Evolutionary conservation across 2,113 vertebrate genomes (phyloP).

Genomic region (Sterrhoptilus dennistouni): DNA sequence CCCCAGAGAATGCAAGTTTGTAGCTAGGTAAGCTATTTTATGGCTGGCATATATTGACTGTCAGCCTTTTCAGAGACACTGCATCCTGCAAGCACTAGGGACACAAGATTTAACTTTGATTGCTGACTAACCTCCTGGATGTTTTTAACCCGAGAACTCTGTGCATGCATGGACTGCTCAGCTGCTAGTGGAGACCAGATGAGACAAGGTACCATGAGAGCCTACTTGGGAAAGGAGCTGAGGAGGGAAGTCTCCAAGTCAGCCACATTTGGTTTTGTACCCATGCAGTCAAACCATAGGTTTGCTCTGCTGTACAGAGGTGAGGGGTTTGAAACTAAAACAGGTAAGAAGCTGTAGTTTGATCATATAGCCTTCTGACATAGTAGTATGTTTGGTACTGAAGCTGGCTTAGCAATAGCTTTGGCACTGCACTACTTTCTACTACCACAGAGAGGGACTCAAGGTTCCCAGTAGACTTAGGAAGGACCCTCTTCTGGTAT

Average conservation of each 20-base stretch:
- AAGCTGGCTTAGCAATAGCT: background rate
- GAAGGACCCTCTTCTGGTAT: background rate
- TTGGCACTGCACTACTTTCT: background rate
- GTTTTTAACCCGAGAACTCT: background rate
- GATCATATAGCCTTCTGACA: background rate
- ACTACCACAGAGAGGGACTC: background rate
- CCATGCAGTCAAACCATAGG: background rate
- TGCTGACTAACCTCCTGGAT: background rate
- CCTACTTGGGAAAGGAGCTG: background rate
- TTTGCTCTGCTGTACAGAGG: background rate
- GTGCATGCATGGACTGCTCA: background rate
- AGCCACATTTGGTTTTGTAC: background rate
- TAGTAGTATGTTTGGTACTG: background rate
- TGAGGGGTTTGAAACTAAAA: background rate
- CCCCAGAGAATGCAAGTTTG: background rate
- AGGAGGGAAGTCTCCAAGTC: background rate
- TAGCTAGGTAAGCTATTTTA: background rate
- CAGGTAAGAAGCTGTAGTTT: background rate
- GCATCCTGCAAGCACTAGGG: background rate
- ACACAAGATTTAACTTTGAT: background rate
- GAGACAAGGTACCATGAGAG: background rate
- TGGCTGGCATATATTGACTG: background rate
- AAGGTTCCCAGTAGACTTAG: rapidly evolving
- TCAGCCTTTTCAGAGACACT: background rate
- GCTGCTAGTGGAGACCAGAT: background rate